Evolutionary conservation across 2,888 invertebrate genomes (phyloP).

Genomic region (Agonopterix arenella): DNA sequence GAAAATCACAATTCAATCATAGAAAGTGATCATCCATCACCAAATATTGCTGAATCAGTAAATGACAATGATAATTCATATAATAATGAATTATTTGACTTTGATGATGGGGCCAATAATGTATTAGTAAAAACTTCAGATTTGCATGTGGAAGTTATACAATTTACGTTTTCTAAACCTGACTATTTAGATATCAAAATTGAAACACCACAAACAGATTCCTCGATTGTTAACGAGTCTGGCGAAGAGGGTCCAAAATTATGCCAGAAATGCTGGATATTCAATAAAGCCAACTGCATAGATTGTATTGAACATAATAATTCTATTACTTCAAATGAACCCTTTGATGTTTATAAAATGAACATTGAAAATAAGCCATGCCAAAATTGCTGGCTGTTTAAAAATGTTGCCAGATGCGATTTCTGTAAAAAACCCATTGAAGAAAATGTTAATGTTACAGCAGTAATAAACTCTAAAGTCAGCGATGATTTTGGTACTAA

Average conservation of each 20-base stretch:
- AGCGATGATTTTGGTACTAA: not conserved
- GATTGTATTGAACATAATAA: constrained; percentile 12
- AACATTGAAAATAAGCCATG: constrained; percentile 16
- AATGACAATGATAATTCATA: not conserved
- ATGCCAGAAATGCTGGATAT: constrained; percentile 28
- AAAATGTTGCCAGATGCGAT: constrained; percentile 26
- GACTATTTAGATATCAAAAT: not conserved
- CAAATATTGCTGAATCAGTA: not conserved
- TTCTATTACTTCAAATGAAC: no score
- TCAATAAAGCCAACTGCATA: constrained; percentile 22
- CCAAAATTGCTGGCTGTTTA: constrained; percentile 40
- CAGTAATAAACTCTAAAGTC: not conserved
- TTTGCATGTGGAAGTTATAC: not conserved
- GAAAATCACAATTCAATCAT: not conserved
- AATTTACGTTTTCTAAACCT: not conserved
- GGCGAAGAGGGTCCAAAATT: not conserved
- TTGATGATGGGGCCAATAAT: no score
- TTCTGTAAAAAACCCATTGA: constrained; percentile 25
- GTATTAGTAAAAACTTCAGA: no score
- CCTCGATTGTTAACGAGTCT: not conserved
- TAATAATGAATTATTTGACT: no score
- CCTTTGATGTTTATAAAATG: no score
- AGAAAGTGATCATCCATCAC: not conserved
- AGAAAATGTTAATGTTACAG: not conserved
- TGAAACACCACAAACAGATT: not conserved